These are phyloP conservation scores for Malurus melanocephalus DNA, from an alignment of 2,113 vertebrate genomes.

Conservation along the genomic window DNA sequence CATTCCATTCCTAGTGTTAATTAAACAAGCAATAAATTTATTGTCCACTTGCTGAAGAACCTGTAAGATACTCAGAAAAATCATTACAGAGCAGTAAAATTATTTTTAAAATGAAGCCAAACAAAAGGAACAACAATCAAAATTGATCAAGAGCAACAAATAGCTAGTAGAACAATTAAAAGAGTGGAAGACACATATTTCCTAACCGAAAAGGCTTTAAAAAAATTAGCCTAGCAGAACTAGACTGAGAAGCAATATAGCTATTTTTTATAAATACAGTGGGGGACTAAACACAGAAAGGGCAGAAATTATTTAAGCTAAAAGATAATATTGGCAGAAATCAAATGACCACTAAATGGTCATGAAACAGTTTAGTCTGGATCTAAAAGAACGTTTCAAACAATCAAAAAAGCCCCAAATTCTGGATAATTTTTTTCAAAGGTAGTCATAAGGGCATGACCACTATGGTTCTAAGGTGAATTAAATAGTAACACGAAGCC, in stretches of 20 bases:
- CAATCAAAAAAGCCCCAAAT: background rate
- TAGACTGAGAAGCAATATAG: background rate
- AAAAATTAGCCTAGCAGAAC: background rate
- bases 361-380: background rate
- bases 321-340: background rate
- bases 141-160: background rate
- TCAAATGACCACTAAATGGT: background rate
- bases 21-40: slow-evolving; percentile 97
- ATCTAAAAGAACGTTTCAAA: background rate
- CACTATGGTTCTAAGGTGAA: background rate
- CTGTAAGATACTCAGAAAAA: slow-evolving; percentile 70
- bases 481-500: background rate
- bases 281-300: background rate
- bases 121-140: background rate
- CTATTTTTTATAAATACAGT: background rate
- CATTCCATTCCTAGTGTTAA: slow-evolving; percentile 76
- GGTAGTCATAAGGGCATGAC: background rate
- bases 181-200: background rate
- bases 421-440: background rate
- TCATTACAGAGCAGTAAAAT: background rate
- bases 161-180: background rate
- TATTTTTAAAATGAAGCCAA: background rate
- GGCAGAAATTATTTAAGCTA: background rate
- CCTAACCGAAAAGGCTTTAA: background rate
- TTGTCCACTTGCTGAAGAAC: slow-evolving; percentile 96